Conservation (phyloP, 2,888 invertebrate genomes). For the Pyrochroa serraticornis region DNA sequence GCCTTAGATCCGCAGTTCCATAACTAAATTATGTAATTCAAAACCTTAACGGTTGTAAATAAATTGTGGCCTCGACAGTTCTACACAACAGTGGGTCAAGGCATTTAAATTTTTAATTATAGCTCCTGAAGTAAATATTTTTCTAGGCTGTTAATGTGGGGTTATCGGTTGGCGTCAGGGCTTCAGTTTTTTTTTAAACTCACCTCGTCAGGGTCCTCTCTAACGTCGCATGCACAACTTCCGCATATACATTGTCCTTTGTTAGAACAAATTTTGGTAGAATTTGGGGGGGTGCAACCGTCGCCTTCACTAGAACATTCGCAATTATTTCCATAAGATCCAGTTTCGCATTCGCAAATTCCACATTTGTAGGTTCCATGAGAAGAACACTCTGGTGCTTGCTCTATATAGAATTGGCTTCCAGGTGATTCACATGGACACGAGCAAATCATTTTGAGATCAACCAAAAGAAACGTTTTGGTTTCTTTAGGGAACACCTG, state of each 20-base stretch:
- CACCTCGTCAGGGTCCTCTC: slow-evolving; percentile 70
- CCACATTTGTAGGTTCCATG: slow-evolving; percentile 89
- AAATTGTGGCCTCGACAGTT: no score
- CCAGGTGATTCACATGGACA: slow-evolving; percentile 89
- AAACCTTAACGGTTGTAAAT: no score
- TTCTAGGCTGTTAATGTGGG: no score
- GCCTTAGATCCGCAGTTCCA: no score
- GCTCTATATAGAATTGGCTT: slow-evolving; percentile 66
- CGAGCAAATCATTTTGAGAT: slow-evolving; percentile 91
- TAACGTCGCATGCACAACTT: slow-evolving; percentile 71
- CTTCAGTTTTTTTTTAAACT: no score
- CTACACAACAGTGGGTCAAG: no score
- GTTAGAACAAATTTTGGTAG: slow-evolving; percentile 55
- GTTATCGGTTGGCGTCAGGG: no score
- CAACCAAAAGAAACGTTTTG: slow-evolving; percentile 84
- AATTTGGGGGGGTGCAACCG: slow-evolving; percentile 1
- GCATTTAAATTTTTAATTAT: no score
- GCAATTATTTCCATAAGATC: slow-evolving; percentile 82
- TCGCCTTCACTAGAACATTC: no score
- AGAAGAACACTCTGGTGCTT: slow-evolving; percentile 72
- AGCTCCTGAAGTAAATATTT: no score
- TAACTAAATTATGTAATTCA: no score
- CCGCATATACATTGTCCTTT: slow-evolving; percentile 81
- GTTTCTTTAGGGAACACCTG: slow-evolving; percentile 93
- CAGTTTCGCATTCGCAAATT: slow-evolving; percentile 78